Percentiles rank a stretch among this genome's conserved stretches.
These are phyloP conservation scores for Argyresthia goedartella DNA, from an alignment of 2,888 invertebrate genomes.

Conservation along the genomic window DNA sequence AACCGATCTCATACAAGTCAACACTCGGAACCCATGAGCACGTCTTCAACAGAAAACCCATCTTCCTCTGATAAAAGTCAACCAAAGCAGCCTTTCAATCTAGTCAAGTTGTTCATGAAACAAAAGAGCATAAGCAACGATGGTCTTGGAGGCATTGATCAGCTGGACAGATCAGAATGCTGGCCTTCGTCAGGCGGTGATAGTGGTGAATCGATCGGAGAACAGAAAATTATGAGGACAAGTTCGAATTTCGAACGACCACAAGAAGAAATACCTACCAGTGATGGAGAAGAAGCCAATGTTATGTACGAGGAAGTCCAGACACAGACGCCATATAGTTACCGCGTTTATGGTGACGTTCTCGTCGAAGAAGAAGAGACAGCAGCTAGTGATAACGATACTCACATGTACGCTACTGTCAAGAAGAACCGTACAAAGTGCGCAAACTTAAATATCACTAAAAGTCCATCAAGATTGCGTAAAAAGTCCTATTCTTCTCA, in stretches of 20 bases:
- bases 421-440: conserved; percentile 55
- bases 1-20: conserved; percentile 54
- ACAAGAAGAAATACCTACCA: conserved; percentile 69
- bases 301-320: conserved; percentile 54
- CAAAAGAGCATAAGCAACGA: conserved; percentile 88
- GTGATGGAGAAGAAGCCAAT: conserved; percentile 53
- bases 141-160: conserved; percentile 80
- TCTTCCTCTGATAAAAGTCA: conserved; percentile 61
- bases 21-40: conserved; percentile 66
- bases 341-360: conserved; percentile 59
- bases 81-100: conserved; percentile 81
- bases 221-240: conserved; percentile 23
- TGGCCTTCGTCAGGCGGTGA: conserved; percentile 80
- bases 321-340: conserved; percentile 36
- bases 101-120: conserved; percentile 90
- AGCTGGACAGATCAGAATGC: conserved; percentile 79
- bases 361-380: conserved; percentile 59
- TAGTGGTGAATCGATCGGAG: conserved; percentile 70
- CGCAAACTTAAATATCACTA: conserved; percentile 66
- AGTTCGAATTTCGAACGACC: conserved; percentile 32
- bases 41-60: conserved; percentile 64
- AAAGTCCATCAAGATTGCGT: conserved; percentile 54
- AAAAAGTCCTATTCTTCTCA: conserved; percentile 58
- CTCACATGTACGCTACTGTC: conserved; percentile 57
- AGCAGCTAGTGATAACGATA: conserved; percentile 53